These are phyloP conservation scores for Hyppa rectilinea DNA, from an alignment of 2,888 invertebrate genomes.

Conservation along the genomic window DNA sequence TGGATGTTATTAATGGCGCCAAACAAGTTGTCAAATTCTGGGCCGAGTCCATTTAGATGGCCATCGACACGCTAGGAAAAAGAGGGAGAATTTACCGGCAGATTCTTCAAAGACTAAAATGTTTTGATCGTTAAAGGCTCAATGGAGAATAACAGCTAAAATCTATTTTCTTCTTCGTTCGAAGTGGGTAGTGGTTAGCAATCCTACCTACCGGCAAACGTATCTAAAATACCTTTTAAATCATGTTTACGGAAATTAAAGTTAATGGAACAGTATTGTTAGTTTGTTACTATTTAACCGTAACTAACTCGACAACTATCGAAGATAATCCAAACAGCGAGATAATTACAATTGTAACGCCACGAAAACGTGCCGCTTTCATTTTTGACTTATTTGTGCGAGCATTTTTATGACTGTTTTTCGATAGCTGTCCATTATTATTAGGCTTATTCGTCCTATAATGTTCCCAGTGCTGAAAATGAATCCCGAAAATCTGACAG, in stretches of 20 bases:
- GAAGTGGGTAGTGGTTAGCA: neutral
- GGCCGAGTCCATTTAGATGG: no score
- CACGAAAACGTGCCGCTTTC: constrained; percentile 59
- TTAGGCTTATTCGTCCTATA: no score
- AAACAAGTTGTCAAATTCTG: no score
- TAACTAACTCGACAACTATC: constrained; percentile 23
- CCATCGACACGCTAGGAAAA: no score
- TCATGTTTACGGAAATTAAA: constrained; percentile 2
- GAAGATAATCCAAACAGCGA: constrained; percentile 44
- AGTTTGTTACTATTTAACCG: constrained; percentile 20
- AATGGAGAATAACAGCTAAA: neutral
- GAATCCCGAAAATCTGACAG: no score
- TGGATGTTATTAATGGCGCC: no score
- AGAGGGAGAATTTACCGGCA: no score
- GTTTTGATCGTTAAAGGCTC: neutral
- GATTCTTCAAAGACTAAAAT: no score
- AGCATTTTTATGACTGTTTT: neutral
- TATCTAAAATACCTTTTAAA: neutral
- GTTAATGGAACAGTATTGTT: constrained; percentile 23
- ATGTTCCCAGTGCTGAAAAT: no score
- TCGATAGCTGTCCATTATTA: neutral
- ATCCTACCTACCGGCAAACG: neutral
- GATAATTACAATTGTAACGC: constrained; percentile 41
- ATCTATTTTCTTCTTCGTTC: neutral
- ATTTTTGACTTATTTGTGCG: constrained; percentile 44